Conservation (phyloP, 2,797 vertebrate genomes). For the Crocodylus rhombifer region DNA sequence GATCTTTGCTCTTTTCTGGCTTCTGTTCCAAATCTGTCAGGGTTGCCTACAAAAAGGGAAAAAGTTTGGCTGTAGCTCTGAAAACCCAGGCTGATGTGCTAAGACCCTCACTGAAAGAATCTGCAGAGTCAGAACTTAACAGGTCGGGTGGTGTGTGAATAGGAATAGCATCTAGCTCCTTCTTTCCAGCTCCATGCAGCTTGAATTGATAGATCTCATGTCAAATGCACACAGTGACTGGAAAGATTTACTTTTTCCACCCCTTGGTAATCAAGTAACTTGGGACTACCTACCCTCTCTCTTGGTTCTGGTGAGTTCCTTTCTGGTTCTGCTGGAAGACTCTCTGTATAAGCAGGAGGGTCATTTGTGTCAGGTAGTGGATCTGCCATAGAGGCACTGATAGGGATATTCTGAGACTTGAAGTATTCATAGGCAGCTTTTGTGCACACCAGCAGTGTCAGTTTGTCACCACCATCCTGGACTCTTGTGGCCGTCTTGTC, state of each 20-base stretch:
- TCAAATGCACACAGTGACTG: background rate
- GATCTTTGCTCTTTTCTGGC: background rate
- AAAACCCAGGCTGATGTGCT: background rate
- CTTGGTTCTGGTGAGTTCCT: slow-evolving; percentile 28
- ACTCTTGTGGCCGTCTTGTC: slow-evolving; percentile 88
- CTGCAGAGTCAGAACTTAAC: background rate
- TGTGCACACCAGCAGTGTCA: slow-evolving; percentile 89
- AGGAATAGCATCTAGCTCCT: background rate
- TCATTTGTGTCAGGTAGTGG: background rate
- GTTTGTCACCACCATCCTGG: slow-evolving; percentile 75
- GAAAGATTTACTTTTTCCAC: background rate
- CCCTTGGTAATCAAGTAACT: background rate
- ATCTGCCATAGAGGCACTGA: slow-evolving; percentile 81
- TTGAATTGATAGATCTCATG: background rate
- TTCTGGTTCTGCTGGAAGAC: background rate
- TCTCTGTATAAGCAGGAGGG: slow-evolving; percentile 58
- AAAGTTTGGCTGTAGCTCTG: background rate
- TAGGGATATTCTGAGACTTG: slow-evolving; percentile 81
- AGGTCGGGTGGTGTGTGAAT: background rate
- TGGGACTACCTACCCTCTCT: slow-evolving; percentile 75
- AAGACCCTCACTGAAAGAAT: background rate
- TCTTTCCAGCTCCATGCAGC: background rate
- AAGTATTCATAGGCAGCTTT: slow-evolving; percentile 84
- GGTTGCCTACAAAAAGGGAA: background rate
- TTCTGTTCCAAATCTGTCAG: background rate